A percentile compares a stretch with the other conserved stretches of the same genome.
These are phyloP conservation scores for Teleogryllus occipitalis DNA, from an alignment of 1,140 invertebrate species.

Conservation along the genomic window DNA sequence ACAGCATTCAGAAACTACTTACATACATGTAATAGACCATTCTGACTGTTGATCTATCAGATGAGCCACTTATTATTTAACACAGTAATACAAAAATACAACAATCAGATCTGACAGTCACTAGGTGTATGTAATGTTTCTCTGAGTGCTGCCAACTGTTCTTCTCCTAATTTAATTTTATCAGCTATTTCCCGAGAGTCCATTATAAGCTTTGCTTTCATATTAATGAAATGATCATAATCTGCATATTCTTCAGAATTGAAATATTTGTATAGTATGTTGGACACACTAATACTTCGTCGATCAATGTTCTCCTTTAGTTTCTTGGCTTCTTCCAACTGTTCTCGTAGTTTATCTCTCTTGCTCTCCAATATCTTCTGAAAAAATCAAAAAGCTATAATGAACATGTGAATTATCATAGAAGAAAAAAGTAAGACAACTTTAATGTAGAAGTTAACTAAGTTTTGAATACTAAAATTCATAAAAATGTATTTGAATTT, in stretches of 20 bases:
- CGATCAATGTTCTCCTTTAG: conserved; percentile 78
- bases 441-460: no score
- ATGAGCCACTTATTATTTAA: neutral
- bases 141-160: conserved; percentile 67
- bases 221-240: conserved; percentile 82
- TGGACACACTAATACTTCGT: conserved; percentile 64
- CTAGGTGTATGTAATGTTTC: conserved; percentile 45
- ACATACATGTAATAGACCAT: neutral
- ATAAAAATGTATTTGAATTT: no score
- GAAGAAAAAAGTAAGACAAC: no score
- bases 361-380: conserved; percentile 70
- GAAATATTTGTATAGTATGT: conserved; percentile 66
- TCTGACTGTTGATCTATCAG: no score
- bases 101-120: neutral
- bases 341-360: conserved; percentile 65
- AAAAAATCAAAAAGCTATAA: conserved; percentile 27
- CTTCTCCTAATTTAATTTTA: conserved; percentile 78
- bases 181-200: conserved; percentile 78
- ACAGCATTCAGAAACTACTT: neutral
- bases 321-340: conserved; percentile 76
- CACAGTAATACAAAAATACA: neutral
- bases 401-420: neutral
- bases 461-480: no score
- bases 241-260: conserved; percentile 67
- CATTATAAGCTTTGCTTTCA: conserved; percentile 85